Evolutionary conservation across 2,113 vertebrate species (phyloP).

Genomic region (Paralichthys olivaceus): DNA sequence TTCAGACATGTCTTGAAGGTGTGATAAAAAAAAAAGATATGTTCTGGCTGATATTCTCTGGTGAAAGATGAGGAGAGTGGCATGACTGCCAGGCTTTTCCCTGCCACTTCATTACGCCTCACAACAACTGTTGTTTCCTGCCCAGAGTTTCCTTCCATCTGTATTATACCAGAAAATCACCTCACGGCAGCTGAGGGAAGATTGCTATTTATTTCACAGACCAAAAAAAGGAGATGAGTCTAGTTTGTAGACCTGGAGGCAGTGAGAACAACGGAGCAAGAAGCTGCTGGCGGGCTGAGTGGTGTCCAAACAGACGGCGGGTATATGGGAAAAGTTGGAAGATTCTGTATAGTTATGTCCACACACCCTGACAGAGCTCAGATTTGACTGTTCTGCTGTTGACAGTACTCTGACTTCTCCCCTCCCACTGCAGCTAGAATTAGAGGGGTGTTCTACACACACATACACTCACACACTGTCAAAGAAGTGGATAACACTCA

Average conservation of each 20-base stretch:
- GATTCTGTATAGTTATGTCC: slow-evolving; percentile 63
- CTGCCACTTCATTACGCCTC: slow-evolving; percentile 62
- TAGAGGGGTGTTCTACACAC: slow-evolving; percentile 47
- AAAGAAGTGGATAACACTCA: slow-evolving; percentile 67
- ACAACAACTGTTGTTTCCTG: slow-evolving; percentile 54
- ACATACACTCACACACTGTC: slow-evolving; percentile 46
- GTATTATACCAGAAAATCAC: slow-evolving; percentile 64
- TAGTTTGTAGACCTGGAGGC: slow-evolving; percentile 60
- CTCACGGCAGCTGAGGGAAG: slow-evolving; percentile 51
- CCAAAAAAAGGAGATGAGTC: slow-evolving; percentile 24
- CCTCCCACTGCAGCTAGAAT: slow-evolving; percentile 62
- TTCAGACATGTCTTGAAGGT: slow-evolving; percentile 8
- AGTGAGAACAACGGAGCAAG: slow-evolving; percentile 34
- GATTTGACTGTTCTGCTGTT: slow-evolving; percentile 67
- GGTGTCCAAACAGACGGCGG: slow-evolving; percentile 65
- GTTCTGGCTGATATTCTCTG: slow-evolving; percentile 9
- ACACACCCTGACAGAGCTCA: slow-evolving; percentile 65
- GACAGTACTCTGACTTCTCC: slow-evolving; percentile 66
- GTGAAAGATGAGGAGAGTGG: slow-evolving; percentile 20
- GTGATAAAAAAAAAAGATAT: slow-evolving; percentile 7
- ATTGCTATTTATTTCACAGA: slow-evolving; percentile 64
- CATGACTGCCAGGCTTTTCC: slow-evolving; percentile 17
- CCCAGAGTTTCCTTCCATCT: slow-evolving; percentile 51
- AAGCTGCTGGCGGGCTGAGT: slow-evolving; percentile 48
- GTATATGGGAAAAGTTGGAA: slow-evolving; percentile 53